phyloP scores from a whole-genome alignment of 2,888 invertebrate genomes.

The Philopedon plagiatum region DNA sequence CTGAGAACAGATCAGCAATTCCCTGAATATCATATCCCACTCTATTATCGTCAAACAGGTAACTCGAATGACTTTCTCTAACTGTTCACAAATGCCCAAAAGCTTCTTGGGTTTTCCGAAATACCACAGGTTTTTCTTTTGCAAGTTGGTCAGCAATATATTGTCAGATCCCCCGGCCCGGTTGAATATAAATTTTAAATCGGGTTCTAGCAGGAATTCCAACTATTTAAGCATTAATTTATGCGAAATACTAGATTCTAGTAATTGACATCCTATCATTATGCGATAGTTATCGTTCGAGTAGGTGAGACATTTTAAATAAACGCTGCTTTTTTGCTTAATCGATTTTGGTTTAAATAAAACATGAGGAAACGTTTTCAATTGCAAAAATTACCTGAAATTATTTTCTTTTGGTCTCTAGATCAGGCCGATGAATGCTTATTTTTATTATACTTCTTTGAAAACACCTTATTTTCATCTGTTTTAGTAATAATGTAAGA shows the following conservation, averaged over 20 bases:
- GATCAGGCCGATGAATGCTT: background rate
- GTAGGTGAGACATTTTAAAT: conserved; percentile 39
- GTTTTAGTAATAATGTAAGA: too few species aligned
- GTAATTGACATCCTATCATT: conserved; percentile 42
- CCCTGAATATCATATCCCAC: too few species aligned
- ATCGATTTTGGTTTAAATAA: conserved; percentile 22
- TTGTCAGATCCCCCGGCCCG: too few species aligned
- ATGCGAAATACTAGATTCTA: conserved; percentile 36
- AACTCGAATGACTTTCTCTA: too few species aligned
- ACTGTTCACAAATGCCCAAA: too few species aligned
- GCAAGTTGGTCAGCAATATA: too few species aligned
- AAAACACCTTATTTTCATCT: too few species aligned
- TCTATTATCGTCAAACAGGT: too few species aligned
- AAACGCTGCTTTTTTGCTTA: conserved; percentile 24
- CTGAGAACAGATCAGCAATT: too few species aligned
- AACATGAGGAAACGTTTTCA: conserved; percentile 19
- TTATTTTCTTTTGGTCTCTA: background rate
- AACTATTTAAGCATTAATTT: conserved; percentile 32
- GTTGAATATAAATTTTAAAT: conserved; percentile 31
- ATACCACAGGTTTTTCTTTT: too few species aligned
- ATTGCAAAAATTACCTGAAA: conserved; percentile 5
- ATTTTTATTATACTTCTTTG: background rate
- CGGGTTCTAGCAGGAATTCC: conserved; percentile 17
- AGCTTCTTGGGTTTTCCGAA: too few species aligned
- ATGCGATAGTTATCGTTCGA: conserved; percentile 32